Conservation (phyloP, 2,113 vertebrate species). For the Brachyistius frenatus region DNA sequence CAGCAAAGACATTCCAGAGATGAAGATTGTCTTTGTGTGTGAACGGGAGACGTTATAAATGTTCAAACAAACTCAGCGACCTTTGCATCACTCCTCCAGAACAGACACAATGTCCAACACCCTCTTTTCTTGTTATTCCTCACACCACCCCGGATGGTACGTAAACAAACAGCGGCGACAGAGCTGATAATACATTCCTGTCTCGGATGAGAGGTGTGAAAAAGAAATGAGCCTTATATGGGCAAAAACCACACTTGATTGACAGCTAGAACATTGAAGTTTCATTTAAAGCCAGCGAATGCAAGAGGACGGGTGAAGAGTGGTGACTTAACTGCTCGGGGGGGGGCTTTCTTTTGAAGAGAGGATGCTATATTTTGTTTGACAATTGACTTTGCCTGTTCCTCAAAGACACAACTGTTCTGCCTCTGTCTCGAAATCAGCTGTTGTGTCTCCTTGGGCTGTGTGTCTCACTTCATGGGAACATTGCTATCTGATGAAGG, state of each 20-base stretch:
- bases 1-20: slow-evolving; percentile 69
- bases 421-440: slow-evolving; percentile 31
- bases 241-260: neutral
- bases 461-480: slow-evolving; percentile 15
- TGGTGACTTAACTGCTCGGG: slow-evolving; percentile 10
- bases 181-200: neutral
- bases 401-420: slow-evolving; percentile 48
- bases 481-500: slow-evolving; percentile 30
- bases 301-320: slow-evolving; percentile 26
- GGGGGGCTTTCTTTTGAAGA: slow-evolving; percentile 2
- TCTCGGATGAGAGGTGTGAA: neutral
- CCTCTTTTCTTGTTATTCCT: neutral
- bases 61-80: slow-evolving; percentile 22
- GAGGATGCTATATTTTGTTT: slow-evolving; percentile 23
- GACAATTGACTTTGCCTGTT: slow-evolving; percentile 38
- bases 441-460: slow-evolving; percentile 12
- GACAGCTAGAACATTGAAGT: slow-evolving; percentile 25
- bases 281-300: neutral
- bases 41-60: slow-evolving; percentile 36
- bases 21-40: slow-evolving; percentile 51
- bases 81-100: neutral
- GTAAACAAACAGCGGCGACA: slow-evolving; percentile 27
- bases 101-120: slow-evolving; percentile 20
- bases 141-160: slow-evolving; percentile 1
- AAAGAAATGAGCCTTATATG: neutral